phyloP scores from a whole-genome alignment of 1,140 invertebrate genomes.

The Drosophila fuyamai region DNA sequence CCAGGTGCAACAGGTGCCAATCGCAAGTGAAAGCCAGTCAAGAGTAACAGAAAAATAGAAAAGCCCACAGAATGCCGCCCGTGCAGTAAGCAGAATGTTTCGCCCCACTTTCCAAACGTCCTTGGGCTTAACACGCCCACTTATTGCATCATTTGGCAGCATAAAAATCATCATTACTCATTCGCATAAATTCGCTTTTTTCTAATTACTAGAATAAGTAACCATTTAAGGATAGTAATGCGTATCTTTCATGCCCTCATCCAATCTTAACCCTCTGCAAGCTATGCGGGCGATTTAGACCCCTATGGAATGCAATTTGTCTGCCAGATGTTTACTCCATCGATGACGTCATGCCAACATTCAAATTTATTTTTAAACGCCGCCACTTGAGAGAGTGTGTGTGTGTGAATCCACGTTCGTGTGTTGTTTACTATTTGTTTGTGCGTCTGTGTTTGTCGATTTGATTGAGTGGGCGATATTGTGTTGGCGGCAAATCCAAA shows the following conservation, averaged over 20 bases:
- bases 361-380: constrained; percentile 74
- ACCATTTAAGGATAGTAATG: constrained; percentile 23
- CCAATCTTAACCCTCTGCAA: constrained; percentile 1
- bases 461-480: constrained; percentile 9
- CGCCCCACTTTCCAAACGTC: constrained; percentile 32
- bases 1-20: constrained; percentile 62
- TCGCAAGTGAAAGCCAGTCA: constrained; percentile 68
- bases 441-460: constrained; percentile 13
- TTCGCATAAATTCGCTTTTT: not conserved
- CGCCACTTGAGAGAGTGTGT: constrained; percentile 16
- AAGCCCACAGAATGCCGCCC: constrained; percentile 61
- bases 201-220: not conserved
- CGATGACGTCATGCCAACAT: constrained; percentile 71
- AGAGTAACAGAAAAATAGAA: constrained; percentile 10
- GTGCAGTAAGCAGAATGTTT: constrained; percentile 68
- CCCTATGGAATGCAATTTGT: constrained; percentile 59
- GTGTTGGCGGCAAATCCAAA: constrained; percentile 34
- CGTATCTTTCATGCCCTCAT: constrained; percentile 21
- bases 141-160: constrained; percentile 54
- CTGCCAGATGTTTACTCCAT: constrained; percentile 71
- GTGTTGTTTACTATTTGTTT: constrained; percentile 53
- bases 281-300: constrained; percentile 4
- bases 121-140: constrained; percentile 22
- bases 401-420: constrained; percentile 23
- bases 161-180: constrained; percentile 4